Evolutionary conservation across 2,113 vertebrate species (phyloP), one percentile per base, ranked within the genome.

Genomic region (Neogobius melanostomus): DNA sequence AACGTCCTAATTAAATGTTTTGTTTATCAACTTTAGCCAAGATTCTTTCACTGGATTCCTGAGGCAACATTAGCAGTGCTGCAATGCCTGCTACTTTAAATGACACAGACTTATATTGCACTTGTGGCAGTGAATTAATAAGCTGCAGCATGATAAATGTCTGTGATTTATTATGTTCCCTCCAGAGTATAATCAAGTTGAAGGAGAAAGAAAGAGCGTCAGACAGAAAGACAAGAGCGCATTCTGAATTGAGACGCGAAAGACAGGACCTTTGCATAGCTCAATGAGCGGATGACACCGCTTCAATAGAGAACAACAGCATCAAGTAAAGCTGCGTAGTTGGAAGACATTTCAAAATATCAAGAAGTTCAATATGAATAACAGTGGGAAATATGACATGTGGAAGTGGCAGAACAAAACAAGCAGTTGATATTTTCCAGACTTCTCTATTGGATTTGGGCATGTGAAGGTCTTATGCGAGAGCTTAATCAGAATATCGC

Each of bases 121-220:
- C 74, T 87, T 85, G 85, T 87, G 89, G 81, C 48, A 66, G 77
- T 83, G 90, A 90, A 91, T 91, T 92, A 92, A 91, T 92, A 91
- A 90, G 85, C 83, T 65, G 80, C 82, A 79, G 79, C 62, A 61
- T 87, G 82, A 91, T 92, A 87, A 88, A 91, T 90, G 87, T 85
- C 77, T 74, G 67, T 92, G 89, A 92, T 91, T 90, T 87, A 92
- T 85, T 74, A 87, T 79, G 75, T 78, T 79, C 82, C 86, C 84
- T 88, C 85, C 80, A 81, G 87, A 83, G 84, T 82, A 85, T 91
- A 92, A 91, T 92, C 89, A 89, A 85, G 83, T 67, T 72, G 78
- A 65, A 78, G 71, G 59, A 56, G 64, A 67, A 72, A 73, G 72
- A 64, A 74, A 77, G 71, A 60, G 69, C 72, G 77, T 60, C 60